Conservation (phyloP, 2,113 vertebrate genomes). For the Spea multiplicata region DNA sequence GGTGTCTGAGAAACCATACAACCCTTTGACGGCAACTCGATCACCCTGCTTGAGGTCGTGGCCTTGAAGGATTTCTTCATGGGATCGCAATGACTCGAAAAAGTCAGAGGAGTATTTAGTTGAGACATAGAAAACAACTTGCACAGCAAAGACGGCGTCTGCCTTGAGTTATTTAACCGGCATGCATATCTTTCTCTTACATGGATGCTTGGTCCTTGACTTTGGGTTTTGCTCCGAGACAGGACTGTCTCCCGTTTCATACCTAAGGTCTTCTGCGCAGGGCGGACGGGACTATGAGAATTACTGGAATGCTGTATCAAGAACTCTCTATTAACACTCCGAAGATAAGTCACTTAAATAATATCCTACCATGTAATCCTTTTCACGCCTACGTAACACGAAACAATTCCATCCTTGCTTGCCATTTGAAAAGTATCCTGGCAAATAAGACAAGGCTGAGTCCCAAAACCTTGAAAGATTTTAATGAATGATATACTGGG, state of each 20-base stretch:
- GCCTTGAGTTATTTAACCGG: constrained; percentile 12
- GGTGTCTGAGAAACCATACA: constrained; percentile 4
- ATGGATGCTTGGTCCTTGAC: constrained; percentile 24
- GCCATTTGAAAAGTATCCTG: background rate
- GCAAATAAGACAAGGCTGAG: background rate
- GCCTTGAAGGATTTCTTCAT: constrained; percentile 20
- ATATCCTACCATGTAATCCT: constrained; percentile 7
- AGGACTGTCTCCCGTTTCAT: constrained; percentile 27
- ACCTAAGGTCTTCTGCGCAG: constrained; percentile 19
- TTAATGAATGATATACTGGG: background rate
- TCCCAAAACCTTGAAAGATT: background rate
- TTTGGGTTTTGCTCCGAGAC: background rate
- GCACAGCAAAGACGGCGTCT: constrained; percentile 37
- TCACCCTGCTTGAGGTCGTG: constrained; percentile 21
- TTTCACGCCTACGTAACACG: background rate
- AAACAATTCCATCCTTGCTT: background rate
- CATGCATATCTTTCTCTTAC: constrained; percentile 44
- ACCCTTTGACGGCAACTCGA: constrained; percentile 19
- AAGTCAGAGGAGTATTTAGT: constrained; percentile 11
- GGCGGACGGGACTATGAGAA: constrained; percentile 6
- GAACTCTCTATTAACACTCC: constrained; percentile 24
- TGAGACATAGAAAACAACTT: constrained; percentile 35
- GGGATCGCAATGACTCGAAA: constrained; percentile 19
- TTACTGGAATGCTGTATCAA: constrained; percentile 24
- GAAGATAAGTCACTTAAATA: background rate